A percentile compares a stretch with the other conserved stretches of the same genome.
phyloP scores from a whole-genome alignment of 2,888 invertebrate species.

The Stramonita haemastoma region DNA sequence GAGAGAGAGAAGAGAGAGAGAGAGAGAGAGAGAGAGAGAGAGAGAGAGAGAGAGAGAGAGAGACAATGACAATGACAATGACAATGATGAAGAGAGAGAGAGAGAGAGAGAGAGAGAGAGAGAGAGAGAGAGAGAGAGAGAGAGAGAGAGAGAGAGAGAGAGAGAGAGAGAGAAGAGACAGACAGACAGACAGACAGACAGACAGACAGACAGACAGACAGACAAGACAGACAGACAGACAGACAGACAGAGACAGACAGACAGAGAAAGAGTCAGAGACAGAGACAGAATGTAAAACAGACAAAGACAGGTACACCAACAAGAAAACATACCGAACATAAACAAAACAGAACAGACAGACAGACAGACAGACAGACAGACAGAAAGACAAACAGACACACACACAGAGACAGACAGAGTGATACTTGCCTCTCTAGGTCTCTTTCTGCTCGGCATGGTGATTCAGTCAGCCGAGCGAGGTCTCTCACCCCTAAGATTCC shows the following conservation, averaged over 20 bases:
- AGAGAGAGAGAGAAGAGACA: background rate
- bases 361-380: conserved; percentile 22
- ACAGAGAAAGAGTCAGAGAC: background rate
- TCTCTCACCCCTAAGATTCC: too few species aligned
- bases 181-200: too few species aligned
- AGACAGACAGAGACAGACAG: background rate
- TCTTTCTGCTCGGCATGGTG: background rate
- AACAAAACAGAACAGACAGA: background rate
- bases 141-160: conserved; percentile 17
- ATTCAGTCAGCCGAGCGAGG: too few species aligned
- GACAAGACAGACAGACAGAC: background rate
- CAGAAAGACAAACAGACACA: conserved; percentile 4
- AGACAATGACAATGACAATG: too few species aligned
- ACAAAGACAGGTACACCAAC: background rate
- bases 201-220: too few species aligned
- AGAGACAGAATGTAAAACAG: background rate
- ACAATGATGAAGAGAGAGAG: background rate
- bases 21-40: background rate
- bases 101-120: background rate
- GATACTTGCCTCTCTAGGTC: background rate
- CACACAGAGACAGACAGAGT: background rate
- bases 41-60: background rate
- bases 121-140: conserved; percentile 7
- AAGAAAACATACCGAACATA: background rate
- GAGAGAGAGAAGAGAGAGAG: too few species aligned